These are phyloP conservation scores for Drosophila burlai DNA, from an alignment of 1,140 invertebrate genomes.

Conservation along the genomic window DNA sequence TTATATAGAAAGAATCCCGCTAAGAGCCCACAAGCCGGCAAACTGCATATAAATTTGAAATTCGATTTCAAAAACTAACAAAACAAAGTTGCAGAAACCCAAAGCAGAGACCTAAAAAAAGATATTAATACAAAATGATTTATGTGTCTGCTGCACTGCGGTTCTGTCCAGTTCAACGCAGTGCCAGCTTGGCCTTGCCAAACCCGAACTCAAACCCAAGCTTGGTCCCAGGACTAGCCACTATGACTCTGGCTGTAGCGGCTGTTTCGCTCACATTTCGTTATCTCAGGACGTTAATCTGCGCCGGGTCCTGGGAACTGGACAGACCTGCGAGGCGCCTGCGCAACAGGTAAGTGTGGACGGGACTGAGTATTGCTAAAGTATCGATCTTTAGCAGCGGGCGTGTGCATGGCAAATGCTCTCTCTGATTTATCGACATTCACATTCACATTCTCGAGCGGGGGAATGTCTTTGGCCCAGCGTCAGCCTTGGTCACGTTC, in stretches of 20 bases:
- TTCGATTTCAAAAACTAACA: conserved; percentile 74
- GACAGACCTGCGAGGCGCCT: conserved; percentile 49
- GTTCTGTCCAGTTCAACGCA: conserved; percentile 5
- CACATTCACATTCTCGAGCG: conserved; percentile 28
- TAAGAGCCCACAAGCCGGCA: conserved; percentile 5
- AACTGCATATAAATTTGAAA: conserved; percentile 65
- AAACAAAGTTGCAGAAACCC: conserved; percentile 62
- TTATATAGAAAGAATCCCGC: neutral
- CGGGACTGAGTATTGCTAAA: neutral
- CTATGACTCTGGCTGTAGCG: conserved; percentile 48
- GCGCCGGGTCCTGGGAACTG: conserved; percentile 18
- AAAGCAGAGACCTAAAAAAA: conserved; percentile 27
- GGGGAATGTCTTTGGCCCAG: conserved; percentile 29
- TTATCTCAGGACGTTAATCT: conserved; percentile 67
- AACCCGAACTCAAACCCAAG: neutral
- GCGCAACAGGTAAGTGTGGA: conserved; percentile 59
- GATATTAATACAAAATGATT: conserved; percentile 76
- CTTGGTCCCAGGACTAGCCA: neutral
- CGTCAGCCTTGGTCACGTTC: conserved; percentile 58
- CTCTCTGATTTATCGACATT: conserved; percentile 67
- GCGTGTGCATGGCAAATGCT: conserved; percentile 76
- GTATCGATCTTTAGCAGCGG: conserved; percentile 28
- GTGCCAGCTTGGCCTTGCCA: neutral
- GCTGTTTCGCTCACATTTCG: conserved; percentile 27
- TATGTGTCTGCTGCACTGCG: conserved; percentile 69